Conservation (phyloP, 1,140 invertebrate species). For the Apis laboriosa region DNA sequence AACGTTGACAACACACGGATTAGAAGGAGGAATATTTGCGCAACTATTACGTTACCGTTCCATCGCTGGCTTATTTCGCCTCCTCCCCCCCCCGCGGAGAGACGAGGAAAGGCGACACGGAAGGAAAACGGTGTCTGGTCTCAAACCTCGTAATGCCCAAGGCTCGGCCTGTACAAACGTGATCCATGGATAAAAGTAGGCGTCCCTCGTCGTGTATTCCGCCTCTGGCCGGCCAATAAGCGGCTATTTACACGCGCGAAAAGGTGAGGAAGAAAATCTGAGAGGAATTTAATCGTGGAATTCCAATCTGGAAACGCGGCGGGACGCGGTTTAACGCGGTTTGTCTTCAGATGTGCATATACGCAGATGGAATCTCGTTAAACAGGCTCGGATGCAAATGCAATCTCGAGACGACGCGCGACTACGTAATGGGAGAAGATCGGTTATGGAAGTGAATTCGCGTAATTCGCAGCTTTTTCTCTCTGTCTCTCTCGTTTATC, state of each 20-base stretch:
- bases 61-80: conserved; percentile 30
- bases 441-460: conserved; percentile 25
- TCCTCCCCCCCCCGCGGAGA: not conserved
- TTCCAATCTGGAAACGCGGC: conserved; percentile 49
- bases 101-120: conserved; percentile 10
- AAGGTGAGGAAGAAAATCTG: not conserved
- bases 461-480: conserved; percentile 8
- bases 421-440: conserved; percentile 39
- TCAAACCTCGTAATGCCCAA: conserved; percentile 2
- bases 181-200: not conserved
- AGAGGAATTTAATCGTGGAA: conserved; percentile 40
- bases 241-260: conserved; percentile 13
- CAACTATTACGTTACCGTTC: conserved; percentile 68
- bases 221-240: conserved; percentile 6
- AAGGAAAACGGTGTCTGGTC: conserved; percentile 19
- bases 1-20: conserved; percentile 48
- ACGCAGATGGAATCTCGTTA: conserved; percentile 53
- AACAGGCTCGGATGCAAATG: conserved; percentile 49
- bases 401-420: conserved; percentile 43
- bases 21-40: conserved; percentile 65
- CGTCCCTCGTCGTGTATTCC: not conserved
- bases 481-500: conserved; percentile 1
- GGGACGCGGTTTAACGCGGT: conserved; percentile 54
- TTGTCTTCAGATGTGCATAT: conserved; percentile 43
- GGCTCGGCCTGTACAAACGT: not conserved